Conservation (phyloP, 2,797 vertebrate species). For the Acropternis orthonyx region DNA sequence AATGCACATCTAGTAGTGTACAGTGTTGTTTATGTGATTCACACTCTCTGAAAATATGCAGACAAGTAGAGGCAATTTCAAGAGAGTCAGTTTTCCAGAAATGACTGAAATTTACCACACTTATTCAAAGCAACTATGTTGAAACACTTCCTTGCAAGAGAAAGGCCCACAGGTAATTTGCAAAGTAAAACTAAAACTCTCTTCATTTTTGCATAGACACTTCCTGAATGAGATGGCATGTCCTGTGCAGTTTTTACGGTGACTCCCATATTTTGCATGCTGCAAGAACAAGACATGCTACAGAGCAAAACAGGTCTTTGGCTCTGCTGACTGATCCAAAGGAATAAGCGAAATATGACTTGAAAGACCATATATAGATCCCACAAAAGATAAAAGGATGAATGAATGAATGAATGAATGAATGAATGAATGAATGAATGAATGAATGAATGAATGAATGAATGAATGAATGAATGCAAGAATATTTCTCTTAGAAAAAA, state of each 20-base stretch:
- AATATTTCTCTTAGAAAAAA: background rate
- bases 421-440: no score
- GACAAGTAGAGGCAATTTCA: conserved; percentile 57
- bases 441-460: background rate
- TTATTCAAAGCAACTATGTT: background rate
- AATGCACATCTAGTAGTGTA: background rate
- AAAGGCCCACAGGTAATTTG: background rate
- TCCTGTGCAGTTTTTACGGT: background rate
- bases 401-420: background rate
- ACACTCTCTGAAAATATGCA: conserved; percentile 15
- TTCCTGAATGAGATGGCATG: background rate
- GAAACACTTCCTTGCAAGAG: background rate
- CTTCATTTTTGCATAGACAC: background rate
- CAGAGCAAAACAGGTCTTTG: background rate
- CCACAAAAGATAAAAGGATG: background rate
- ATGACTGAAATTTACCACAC: conserved; percentile 26
- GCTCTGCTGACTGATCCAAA: background rate
- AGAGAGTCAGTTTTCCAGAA: conserved; percentile 25
- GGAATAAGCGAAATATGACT: background rate
- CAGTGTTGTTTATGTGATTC: conserved; percentile 43
- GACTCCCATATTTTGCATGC: background rate
- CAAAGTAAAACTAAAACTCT: background rate
- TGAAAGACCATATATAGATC: background rate
- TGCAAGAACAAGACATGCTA: background rate
- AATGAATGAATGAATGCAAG: background rate